Base-by-base conservation (phyloP, 2,888 invertebrate species). In the Minunthozetes semirufus region DNA sequence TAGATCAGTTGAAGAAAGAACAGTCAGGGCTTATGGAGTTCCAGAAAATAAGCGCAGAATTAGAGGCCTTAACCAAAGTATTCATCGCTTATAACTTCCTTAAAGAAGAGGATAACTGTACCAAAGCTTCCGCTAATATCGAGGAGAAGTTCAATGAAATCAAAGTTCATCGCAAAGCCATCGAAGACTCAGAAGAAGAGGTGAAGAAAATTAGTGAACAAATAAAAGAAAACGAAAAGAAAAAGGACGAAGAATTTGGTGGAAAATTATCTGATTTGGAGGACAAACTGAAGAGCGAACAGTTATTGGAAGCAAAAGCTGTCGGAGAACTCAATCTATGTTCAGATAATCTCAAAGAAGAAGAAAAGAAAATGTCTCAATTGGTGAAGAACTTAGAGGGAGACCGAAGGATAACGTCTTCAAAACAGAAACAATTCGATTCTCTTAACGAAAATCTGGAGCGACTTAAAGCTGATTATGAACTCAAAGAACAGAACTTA, bases 1-100 rank as follows among this genome's bases (percentile, higher is more conserved):
- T 98, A 72, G 88, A 89, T 74, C 93, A 91, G 82, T 84, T 97
- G 73, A 89, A 92, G 78, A 89, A 91, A 77, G 96, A 98, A 81
- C 86, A 93, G 56, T 85, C 89, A 0, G 90, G 90, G 77, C 95
- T 90, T 82, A 85, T 93, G 76, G 93, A 96, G 83, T 95, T 89
- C 81, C 93, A 94, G 83, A 89, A 92, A 80, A 87, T 87, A 17
- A 88, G 90, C 72, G 86, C 93, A 74, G 94, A 97, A 81, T 84
- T 94, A 66, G 92, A 94, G 78, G 90, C 91, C 81, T 86, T 92
- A 73, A 88, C 87, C 29, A 88, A 89, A 80, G 87, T 94, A 25
- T 86, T 88, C 81, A 85, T 88, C 71, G 92, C 91, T 25, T 92
- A 88, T 86, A 88, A 87, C 83, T 93, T 86, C 85, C 85, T 86